Evolutionary conservation across 37 sponge, comb jelly and placozoan species (phyloP), one percentile per base, ranked within the genome.

Genomic region (Halichondria panicea): DNA sequence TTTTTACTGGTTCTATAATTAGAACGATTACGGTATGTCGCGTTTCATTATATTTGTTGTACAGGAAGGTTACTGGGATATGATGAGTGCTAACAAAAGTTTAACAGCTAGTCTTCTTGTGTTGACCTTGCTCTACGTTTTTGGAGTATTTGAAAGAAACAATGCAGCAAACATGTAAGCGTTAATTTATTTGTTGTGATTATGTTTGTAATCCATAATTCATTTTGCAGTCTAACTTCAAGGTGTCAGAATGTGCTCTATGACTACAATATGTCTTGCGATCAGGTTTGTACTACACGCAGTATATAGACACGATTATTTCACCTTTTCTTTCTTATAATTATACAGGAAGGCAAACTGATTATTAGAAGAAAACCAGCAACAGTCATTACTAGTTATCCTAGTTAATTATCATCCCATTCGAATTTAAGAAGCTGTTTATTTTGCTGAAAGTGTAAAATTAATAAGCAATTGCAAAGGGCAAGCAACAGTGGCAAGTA

Each of bases 201-300:
- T 64, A 31, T 18, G 25, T 27, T 55, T 28, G 2, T 22, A 9
- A 19, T 41, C 33, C 61, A 36, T 55, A 8, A 48, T 18, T 48
- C 52, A 48, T 11, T 72, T 0, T 43, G 0, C 76, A 93, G 93
- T 43, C 39, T 93, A 6, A 81, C 78, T 2, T 50, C 50, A 31
- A 56, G 93, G 15, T 85, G 90, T 39, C 63, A 87, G 50, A 59
- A 43, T 41, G 83, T 93, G 3, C 66, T 93, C 5, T 56, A 79
- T 0, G 82, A 93, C 40, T 93, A 84, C 73, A 93, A 88, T 59
- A 93, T 93, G 93, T 88, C 90, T 22, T 93, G 93, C 72, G 90
- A 93, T 77, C 87, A 93, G 46, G 93, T 88, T 55, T 74, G 92
- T 3, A 52, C 22, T 37, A 40, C 7, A 18, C 69, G 44, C 45